A percentile compares a stretch with the other conserved stretches of the same genome.
These are phyloP conservation scores for Crambe crambe DNA, from an alignment of 37 sponge, comb jelly and placozoan genomes.

Conservation along the genomic window DNA sequence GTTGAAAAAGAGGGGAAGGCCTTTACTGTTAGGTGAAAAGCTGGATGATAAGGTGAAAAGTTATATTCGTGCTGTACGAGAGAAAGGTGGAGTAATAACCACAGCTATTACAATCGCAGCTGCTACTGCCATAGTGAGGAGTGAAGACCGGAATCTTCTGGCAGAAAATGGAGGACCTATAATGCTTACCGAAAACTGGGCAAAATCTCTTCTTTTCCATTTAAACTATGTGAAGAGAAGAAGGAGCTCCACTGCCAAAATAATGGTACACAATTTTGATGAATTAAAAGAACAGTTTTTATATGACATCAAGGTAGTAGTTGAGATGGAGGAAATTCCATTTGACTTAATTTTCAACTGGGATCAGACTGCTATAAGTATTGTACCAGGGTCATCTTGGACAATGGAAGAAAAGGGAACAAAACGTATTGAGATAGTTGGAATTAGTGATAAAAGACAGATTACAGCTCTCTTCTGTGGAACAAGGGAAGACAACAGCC, in stretches of 20 bases:
- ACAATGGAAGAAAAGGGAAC: conserved; percentile 42
- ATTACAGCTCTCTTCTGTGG: no score
- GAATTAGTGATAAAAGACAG: no score
- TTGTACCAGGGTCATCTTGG: conserved; percentile 49
- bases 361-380: no score
- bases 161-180: conserved; percentile 48
- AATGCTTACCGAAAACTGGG: conserved; percentile 38
- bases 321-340: conserved; percentile 61
- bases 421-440: no score
- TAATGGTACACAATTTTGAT: conserved; percentile 26
- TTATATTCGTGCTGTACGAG: conserved; percentile 33
- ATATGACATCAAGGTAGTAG: conserved; percentile 23
- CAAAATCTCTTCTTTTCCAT: conserved; percentile 47
- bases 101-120: conserved; percentile 49
- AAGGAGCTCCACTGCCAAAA: conserved; percentile 41
- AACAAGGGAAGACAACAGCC: no score
- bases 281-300: conserved; percentile 42
- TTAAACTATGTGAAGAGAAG: conserved; percentile 56
- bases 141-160: conserved; percentile 31
- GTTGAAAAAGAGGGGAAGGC: no score
- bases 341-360: conserved; percentile 37
- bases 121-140: conserved; percentile 41
- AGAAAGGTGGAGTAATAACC: conserved; percentile 47
- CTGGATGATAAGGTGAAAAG: conserved; percentile 27
- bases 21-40: conserved; percentile 48